Percentiles rank a stretch among this genome's conserved stretches.
Conservation (phyloP, 2,797 vertebrate species). For the Catamblyrhynchus diadema region DNA sequence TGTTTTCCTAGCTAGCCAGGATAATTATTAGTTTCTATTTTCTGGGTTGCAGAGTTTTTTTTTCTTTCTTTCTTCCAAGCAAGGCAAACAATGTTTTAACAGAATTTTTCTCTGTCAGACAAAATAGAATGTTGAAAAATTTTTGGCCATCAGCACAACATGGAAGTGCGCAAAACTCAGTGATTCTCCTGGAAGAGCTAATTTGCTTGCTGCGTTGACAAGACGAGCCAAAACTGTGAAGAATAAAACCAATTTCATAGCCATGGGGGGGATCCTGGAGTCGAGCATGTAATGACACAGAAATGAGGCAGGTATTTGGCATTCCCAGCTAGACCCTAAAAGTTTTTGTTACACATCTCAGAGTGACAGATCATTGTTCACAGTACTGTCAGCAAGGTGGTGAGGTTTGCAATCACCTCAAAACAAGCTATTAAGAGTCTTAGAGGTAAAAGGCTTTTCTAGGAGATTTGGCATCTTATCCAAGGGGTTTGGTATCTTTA, state of each 20-base stretch:
- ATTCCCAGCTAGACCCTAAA: neutral
- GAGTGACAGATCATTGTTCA: conserved; percentile 20
- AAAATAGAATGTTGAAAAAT: neutral
- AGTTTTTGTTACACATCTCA: conserved; percentile 26
- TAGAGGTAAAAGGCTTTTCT: neutral
- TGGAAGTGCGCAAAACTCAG: neutral
- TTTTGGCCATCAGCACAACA: neutral
- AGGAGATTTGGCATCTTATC: neutral
- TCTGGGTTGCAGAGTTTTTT: accelerated
- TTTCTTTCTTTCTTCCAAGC: neutral
- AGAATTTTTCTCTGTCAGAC: neutral
- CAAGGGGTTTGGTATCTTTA: neutral
- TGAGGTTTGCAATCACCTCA: neutral
- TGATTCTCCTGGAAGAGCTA: neutral
- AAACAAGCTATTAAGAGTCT: conserved; percentile 1
- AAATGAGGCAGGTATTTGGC: neutral
- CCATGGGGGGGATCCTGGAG: neutral
- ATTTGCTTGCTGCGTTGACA: conserved; percentile 13
- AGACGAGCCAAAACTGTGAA: neutral
- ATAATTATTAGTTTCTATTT: neutral
- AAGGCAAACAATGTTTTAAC: neutral
- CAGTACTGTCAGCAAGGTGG: neutral
- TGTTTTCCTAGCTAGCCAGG: neutral
- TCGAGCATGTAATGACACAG: neutral
- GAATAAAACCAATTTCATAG: neutral